These are phyloP conservation scores for Sitta europaea DNA, from an alignment of 2,113 vertebrate genomes.

Conservation along the genomic window DNA sequence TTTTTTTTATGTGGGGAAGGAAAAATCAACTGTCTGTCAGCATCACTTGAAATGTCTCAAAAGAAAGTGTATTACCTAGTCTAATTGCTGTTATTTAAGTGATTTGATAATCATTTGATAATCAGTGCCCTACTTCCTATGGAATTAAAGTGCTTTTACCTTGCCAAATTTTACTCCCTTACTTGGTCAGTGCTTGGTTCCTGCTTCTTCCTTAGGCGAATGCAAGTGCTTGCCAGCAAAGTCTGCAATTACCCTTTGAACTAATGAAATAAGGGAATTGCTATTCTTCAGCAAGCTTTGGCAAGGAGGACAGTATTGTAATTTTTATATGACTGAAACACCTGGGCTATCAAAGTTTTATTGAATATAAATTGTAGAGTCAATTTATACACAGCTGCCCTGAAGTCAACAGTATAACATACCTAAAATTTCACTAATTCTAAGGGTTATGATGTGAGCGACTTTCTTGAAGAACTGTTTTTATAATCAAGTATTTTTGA, in stretches of 20 bases:
- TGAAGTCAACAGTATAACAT: background rate
- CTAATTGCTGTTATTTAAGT: background rate
- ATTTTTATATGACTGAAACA: background rate
- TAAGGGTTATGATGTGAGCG: background rate
- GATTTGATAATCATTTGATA: background rate
- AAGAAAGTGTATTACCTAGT: background rate
- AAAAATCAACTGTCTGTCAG: background rate
- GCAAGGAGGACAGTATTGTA: background rate
- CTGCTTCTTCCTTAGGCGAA: background rate
- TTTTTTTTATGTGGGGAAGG: background rate
- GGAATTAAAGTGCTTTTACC: background rate
- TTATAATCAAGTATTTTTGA: background rate
- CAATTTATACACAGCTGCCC: background rate
- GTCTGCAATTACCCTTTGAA: background rate
- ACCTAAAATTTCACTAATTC: background rate
- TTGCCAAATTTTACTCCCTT: background rate
- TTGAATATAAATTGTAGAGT: background rate
- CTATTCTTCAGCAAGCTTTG: background rate
- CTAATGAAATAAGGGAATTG: background rate
- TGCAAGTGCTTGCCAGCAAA: background rate
- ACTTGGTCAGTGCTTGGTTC: background rate
- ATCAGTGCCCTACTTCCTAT: background rate
- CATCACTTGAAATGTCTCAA: background rate
- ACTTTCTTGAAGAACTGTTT: background rate
- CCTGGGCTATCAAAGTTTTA: background rate